A percentile compares a stretch with the other conserved stretches of the same genome.
Conservation (phyloP, 2,888 invertebrate genomes). For the Brenthis ino region DNA sequence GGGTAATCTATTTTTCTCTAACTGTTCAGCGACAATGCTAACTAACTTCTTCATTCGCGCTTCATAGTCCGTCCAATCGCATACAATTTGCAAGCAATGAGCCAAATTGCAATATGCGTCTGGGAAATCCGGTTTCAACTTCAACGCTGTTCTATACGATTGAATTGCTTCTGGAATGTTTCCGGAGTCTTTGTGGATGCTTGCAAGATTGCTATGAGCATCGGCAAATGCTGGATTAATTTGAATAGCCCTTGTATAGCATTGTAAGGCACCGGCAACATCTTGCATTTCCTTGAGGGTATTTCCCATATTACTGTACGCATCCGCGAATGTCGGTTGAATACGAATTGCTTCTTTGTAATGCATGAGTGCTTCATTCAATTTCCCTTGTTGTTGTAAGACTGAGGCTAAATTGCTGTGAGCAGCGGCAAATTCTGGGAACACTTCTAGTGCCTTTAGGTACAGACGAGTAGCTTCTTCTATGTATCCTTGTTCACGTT, state of each 20-base stretch:
- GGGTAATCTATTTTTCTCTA: constrained; percentile 97
- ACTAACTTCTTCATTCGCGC: constrained; percentile 97
- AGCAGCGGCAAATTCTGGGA: constrained; percentile 99
- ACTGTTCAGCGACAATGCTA: constrained; percentile 97
- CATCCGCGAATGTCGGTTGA: constrained; percentile 99
- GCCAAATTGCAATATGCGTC: constrained; percentile 99
- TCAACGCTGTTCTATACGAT: constrained; percentile 97
- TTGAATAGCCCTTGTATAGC: constrained; percentile 98
- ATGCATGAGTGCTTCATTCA: constrained; percentile 98
- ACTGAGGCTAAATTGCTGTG: constrained; percentile 99
- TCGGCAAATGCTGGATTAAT: constrained; percentile 99
- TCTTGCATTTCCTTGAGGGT: constrained; percentile 99
- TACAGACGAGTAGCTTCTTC: constrained; percentile 99
- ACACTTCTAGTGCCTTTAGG: constrained; percentile 94
- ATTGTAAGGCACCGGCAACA: constrained; percentile 97
- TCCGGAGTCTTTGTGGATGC: constrained; percentile 99
- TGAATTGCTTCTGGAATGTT: constrained; percentile 99
- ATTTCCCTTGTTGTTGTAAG: constrained; percentile 97
- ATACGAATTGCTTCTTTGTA: constrained; percentile 99
- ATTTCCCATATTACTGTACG: constrained; percentile 99
- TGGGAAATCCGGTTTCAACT: constrained; percentile 98
- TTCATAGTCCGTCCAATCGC: constrained; percentile 99
- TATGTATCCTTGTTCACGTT: constrained; percentile 98
- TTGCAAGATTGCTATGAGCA: constrained; percentile 99
- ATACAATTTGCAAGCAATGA: constrained; percentile 99